These are phyloP conservation scores for Dendroctonus ponderosae DNA, from an alignment of 1,140 invertebrate genomes.

Conservation along the genomic window DNA sequence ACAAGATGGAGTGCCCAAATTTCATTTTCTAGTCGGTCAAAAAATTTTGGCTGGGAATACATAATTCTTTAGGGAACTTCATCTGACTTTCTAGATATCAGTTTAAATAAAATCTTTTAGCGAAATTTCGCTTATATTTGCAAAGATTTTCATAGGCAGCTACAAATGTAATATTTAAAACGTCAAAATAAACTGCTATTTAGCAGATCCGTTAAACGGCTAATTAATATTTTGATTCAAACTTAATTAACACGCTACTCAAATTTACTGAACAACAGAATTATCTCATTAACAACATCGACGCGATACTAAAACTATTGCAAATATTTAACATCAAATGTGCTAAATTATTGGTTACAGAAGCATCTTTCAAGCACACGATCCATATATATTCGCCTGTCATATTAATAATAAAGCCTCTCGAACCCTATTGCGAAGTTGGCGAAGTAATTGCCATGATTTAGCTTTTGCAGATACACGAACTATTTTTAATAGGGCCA, in stretches of 20 bases:
- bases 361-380: neutral
- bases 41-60: conserved; percentile 33
- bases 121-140: too few relatives aligned
- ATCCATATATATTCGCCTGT: neutral
- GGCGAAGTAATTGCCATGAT: neutral
- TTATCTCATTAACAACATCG: too few relatives aligned
- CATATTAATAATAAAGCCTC: conserved; percentile 1
- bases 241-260: too few relatives aligned
- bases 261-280: too few relatives aligned
- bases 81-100: neutral
- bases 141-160: too few relatives aligned
- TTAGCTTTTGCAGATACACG: neutral
- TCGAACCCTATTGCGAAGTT: neutral
- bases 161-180: too few relatives aligned
- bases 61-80: conserved; percentile 14
- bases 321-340: too few relatives aligned
- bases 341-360: neutral
- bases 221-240: too few relatives aligned
- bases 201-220: too few relatives aligned
- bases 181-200: too few relatives aligned
- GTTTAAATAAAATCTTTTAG: too few relatives aligned
- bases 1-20: conserved; percentile 44
- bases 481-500: conserved; percentile 1
- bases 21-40: conserved; percentile 46
- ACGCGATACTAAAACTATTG: too few relatives aligned